A percentile compares a stretch with the other conserved stretches of the same genome.
These are phyloP conservation scores for Centropus bengalensis DNA, from an alignment of 2,113 vertebrate genomes.

Conservation along the genomic window DNA sequence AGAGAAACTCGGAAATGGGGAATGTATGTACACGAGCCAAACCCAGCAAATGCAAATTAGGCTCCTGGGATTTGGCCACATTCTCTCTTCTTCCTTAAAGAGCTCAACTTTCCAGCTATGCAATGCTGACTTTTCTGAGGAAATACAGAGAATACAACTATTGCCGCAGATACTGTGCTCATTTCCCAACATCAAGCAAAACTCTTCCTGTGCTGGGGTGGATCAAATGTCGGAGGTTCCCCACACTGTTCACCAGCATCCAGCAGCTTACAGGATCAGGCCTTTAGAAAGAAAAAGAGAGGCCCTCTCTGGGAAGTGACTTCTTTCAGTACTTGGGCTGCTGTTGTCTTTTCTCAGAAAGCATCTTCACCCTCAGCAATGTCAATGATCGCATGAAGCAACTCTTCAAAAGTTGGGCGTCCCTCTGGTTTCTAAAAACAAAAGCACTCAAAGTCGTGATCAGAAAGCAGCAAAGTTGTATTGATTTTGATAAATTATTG, in stretches of 20 bases:
- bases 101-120: neutral
- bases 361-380: slow-evolving; percentile 77
- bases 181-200: neutral
- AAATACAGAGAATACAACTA: neutral
- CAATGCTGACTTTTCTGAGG: neutral
- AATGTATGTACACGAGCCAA: neutral
- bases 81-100: neutral
- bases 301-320: neutral
- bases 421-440: slow-evolving; percentile 80
- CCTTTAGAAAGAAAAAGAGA: neutral
- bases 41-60: neutral
- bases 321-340: neutral
- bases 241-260: neutral
- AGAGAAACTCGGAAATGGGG: neutral
- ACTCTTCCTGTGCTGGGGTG: neutral
- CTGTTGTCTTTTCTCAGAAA: slow-evolving; percentile 60
- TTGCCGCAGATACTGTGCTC: neutral
- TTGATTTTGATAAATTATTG: neutral
- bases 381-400: slow-evolving; percentile 75
- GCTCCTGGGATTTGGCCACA: neutral
- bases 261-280: neutral
- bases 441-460: neutral
- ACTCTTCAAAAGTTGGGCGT: slow-evolving; percentile 77
- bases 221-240: neutral
- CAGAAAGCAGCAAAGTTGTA: neutral